Evolutionary conservation across 2,113 vertebrate species (phyloP).

Genomic region (Melospiza melodia): DNA sequence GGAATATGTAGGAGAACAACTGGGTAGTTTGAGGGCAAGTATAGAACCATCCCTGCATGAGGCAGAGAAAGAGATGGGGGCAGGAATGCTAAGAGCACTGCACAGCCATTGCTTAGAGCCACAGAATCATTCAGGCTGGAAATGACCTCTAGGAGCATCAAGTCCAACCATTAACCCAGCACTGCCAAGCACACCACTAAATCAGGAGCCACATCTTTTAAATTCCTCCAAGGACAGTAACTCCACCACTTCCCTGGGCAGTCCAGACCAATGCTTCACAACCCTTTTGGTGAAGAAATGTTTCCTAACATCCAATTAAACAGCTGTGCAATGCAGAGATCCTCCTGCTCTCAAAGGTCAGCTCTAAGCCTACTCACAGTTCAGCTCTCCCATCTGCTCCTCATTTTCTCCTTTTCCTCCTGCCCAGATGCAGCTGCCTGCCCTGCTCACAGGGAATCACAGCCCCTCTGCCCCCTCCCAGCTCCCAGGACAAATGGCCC

Average conservation of each 20-base stretch:
- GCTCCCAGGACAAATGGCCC: neutral
- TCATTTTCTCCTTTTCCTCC: slow-evolving; percentile 17
- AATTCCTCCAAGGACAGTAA: neutral
- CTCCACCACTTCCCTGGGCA: neutral
- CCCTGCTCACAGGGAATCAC: neutral
- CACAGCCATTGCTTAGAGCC: neutral
- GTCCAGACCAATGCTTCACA: fast-evolving
- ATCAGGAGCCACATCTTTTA: neutral
- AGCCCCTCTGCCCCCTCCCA: neutral
- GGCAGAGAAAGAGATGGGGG: neutral
- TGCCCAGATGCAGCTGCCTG: neutral
- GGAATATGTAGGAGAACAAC: neutral
- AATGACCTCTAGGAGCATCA: neutral
- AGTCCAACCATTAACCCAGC: neutral
- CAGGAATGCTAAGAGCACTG: neutral
- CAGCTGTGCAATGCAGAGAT: neutral
- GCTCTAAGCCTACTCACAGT: neutral
- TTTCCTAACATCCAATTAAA: neutral
- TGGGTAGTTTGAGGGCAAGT: neutral
- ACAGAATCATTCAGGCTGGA: neutral
- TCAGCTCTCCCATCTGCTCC: slow-evolving; percentile 32
- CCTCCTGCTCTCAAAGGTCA: neutral
- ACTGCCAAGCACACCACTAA: neutral
- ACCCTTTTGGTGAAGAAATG: neutral
- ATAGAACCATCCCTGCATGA: neutral